Conservation (phyloP, 2,797 vertebrate genomes). For the Enteromius viviparus region DNA sequence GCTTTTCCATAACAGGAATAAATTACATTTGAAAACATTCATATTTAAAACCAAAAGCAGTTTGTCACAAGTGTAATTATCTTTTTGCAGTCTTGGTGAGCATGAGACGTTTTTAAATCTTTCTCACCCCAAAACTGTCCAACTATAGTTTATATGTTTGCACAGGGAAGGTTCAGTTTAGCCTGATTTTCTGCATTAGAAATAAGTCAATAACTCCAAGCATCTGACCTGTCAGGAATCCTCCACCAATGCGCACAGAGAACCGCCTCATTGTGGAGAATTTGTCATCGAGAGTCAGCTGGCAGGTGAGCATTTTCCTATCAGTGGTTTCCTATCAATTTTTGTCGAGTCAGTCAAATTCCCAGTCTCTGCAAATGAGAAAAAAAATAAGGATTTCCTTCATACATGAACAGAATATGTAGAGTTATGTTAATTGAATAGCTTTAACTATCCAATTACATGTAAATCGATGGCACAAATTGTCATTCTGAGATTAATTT, state of each 20-base stretch:
- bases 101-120: background rate
- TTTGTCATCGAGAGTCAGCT: conserved; percentile 94
- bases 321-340: conserved; percentile 64
- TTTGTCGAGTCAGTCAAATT: conserved; percentile 26
- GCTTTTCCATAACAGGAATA: background rate
- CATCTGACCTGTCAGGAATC: conserved; percentile 76
- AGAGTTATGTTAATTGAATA: conserved; percentile 5
- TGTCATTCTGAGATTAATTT: conserved; percentile 29
- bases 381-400: background rate
- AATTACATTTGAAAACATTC: background rate
- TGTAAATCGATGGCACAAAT: conserved; percentile 33
- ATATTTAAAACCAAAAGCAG: background rate
- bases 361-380: conserved; percentile 28
- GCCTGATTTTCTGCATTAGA: background rate
- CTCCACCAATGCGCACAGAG: conserved; percentile 94
- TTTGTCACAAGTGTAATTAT: background rate
- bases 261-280: conserved; percentile 97
- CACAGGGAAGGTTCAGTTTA: background rate
- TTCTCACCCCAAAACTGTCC: background rate
- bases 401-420: conserved; percentile 5
- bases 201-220: background rate
- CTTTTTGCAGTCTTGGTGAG: background rate
- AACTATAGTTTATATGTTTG: background rate
- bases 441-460: background rate
- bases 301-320: conserved; percentile 87